These are phyloP conservation scores for Lutjanus erythropterus DNA, from an alignment of 2,113 vertebrate genomes.

Conservation along the genomic window DNA sequence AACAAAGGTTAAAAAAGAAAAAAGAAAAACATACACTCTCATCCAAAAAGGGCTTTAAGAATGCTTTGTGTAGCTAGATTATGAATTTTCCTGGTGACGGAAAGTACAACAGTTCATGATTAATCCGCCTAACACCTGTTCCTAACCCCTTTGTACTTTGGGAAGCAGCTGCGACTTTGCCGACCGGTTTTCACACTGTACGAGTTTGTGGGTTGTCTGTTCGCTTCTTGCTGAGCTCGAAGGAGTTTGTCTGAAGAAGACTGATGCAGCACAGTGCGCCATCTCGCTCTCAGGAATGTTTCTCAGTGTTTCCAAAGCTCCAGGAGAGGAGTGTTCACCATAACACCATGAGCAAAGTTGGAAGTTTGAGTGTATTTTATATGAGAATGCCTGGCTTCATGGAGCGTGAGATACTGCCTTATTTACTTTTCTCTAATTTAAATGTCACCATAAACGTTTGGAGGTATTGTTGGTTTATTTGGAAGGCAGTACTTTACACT, in stretches of 20 bases:
- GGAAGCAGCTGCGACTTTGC: conserved; percentile 60
- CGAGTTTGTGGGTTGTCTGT: conserved; percentile 1
- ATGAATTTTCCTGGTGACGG: conserved; percentile 51
- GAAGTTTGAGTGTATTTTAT: conserved; percentile 48
- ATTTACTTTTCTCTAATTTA: conserved; percentile 59
- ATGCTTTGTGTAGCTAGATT: conserved; percentile 59
- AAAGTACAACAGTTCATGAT: conserved; percentile 42
- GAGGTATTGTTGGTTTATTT: conserved; percentile 73
- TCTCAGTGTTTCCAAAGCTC: conserved; percentile 57
- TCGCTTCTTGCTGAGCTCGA: conserved; percentile 37
- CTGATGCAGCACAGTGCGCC: conserved; percentile 32
- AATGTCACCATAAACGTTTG: conserved; percentile 79
- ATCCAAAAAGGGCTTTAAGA: conserved; percentile 69
- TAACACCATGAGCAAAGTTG: conserved; percentile 30
- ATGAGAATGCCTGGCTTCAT: conserved; percentile 49
- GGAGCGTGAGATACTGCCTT: conserved; percentile 56
- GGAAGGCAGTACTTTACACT: conserved; percentile 81
- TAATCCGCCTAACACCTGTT: conserved; percentile 45
- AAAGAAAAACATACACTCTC: conserved; percentile 30
- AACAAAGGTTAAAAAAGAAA: conserved; percentile 35
- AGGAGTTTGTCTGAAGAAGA: conserved; percentile 57
- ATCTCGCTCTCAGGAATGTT: conserved; percentile 68
- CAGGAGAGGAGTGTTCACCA: conserved; percentile 26
- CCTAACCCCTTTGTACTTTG: conserved; percentile 53
- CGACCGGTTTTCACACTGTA: conserved; percentile 6